Percentiles rank a stretch among this genome's conserved stretches.
Conservation (phyloP, 2,797 vertebrate genomes). For the Zonotrichia albicollis region DNA sequence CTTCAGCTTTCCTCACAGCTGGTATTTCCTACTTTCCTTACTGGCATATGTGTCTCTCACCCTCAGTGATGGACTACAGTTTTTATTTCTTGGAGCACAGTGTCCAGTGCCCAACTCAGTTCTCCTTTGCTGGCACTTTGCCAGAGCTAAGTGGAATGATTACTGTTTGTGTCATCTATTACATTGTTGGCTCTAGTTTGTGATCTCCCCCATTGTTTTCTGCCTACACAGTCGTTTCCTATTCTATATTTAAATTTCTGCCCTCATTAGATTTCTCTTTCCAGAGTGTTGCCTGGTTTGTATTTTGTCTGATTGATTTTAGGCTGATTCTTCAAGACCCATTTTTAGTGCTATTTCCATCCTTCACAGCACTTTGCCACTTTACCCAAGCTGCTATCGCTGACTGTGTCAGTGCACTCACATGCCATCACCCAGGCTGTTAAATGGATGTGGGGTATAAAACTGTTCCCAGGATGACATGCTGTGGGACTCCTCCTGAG, state of each 20-base stretch:
- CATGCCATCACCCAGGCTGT: not conserved
- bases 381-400: not conserved
- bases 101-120: not conserved
- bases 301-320: slow-evolving; percentile 5
- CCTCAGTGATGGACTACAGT: rapidly evolving
- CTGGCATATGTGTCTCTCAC: not conserved
- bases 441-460: not conserved
- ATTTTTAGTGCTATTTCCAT: not conserved
- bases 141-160: not conserved
- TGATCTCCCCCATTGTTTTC: not conserved
- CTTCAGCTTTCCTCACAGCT: not conserved
- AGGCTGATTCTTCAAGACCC: not conserved
- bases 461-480: not conserved
- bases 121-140: not conserved
- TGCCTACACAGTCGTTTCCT: not conserved
- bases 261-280: not conserved
- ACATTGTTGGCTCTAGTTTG: not conserved
- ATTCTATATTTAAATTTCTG: slow-evolving; percentile 23
- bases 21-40: not conserved
- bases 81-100: not conserved
- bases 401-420: not conserved
- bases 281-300: not conserved
- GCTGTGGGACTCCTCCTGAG: not conserved
- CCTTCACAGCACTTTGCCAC: not conserved
- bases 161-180: not conserved